A percentile compares a stretch with the other conserved stretches of the same genome.
phyloP scores from a whole-genome alignment of 2,888 invertebrate genomes.

The Isotomurus palustris region DNA sequence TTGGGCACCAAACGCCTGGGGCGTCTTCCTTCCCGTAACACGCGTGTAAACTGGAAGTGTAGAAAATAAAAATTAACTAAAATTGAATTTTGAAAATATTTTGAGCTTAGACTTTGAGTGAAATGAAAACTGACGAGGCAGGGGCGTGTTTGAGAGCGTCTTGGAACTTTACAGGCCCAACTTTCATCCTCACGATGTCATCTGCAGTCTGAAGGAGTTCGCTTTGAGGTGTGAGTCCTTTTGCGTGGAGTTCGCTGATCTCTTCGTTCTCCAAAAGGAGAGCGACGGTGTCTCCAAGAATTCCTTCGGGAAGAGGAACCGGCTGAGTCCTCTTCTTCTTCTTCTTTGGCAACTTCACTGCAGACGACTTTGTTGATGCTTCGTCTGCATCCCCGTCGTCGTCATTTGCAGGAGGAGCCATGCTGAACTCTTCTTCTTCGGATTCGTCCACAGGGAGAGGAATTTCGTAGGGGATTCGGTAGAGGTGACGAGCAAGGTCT shows the following conservation, averaged over 20 bases:
- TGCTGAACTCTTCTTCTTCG: slow-evolving; percentile 3
- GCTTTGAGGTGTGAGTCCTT: slow-evolving; percentile 26
- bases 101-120: no score
- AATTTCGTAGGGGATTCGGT: slow-evolving; percentile 37
- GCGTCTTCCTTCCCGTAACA: slow-evolving; percentile 32
- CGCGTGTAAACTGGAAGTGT: slow-evolving; percentile 28
- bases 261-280: slow-evolving; percentile 36
- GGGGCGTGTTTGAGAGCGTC: slow-evolving; percentile 40
- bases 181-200: slow-evolving; percentile 38
- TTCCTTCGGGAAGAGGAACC: slow-evolving; percentile 25
- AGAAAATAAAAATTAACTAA: background rate
- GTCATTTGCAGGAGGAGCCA: background rate
- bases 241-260: slow-evolving; percentile 28
- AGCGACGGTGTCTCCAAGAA: slow-evolving; percentile 34
- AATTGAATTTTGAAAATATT: no score
- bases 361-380: background rate
- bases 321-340: slow-evolving; percentile 25
- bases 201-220: slow-evolving; percentile 35
- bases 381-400: slow-evolving; percentile 6
- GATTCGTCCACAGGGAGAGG: slow-evolving; percentile 21
- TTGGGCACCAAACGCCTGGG: slow-evolving; percentile 42
- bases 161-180: slow-evolving; percentile 33
- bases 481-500: slow-evolving; percentile 31
- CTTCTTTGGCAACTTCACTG: background rate
- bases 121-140: slow-evolving; percentile 25